Evolutionary conservation across 2,888 invertebrate species (phyloP), one percentile per base, ranked within the genome.

Genomic region (Acanthococcus lagerstroemiae): DNA sequence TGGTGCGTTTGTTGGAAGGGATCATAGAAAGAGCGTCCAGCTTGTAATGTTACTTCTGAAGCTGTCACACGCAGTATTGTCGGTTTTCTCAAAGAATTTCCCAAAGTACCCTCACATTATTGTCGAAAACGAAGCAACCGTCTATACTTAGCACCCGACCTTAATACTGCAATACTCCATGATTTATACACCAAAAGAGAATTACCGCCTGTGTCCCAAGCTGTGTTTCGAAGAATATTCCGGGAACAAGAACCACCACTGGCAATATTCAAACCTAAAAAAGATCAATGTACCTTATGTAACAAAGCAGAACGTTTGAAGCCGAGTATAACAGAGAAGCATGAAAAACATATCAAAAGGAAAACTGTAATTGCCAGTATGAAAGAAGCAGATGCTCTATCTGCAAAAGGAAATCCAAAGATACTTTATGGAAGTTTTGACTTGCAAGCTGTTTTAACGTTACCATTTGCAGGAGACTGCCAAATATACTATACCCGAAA

Each of bases 401-500:
- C 68, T 68, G 69, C 71, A 30, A 21, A 25, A 65, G 65, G 63
- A 37, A 69, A 71, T 57, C 21, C 68, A 55, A 70, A 55, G 44
- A 72, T 72, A 69, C 67, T 70, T 55, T 68, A 65, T 46, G 69
- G 68, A n/a, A 72, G 73, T 50, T 72, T 73, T 65, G 73, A 73
- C 65, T 65, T 73, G 17, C 73, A 74, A 67, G 69, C 70, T 63
- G 72, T 73, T 2, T 67, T 74, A 24, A 72, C 72, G 57, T 72
- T 73, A 55, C 72, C 73, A 26, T 70, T 65, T 67, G 70, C 70
- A 19, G 72, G 72, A 48, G 72, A 72, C 22, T 68, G 69, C 55
- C 68, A 66, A 54, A 68, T 73, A 68, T 74, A 73, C 68, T 73
- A 72, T 57, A 69, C 69, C 60, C 67, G 72, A 65, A 74, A 74